A percentile compares a stretch with the other conserved stretches of the same genome.
Conservation (phyloP, 2,113 vertebrate genomes). For the Sorex araneus region DNA sequence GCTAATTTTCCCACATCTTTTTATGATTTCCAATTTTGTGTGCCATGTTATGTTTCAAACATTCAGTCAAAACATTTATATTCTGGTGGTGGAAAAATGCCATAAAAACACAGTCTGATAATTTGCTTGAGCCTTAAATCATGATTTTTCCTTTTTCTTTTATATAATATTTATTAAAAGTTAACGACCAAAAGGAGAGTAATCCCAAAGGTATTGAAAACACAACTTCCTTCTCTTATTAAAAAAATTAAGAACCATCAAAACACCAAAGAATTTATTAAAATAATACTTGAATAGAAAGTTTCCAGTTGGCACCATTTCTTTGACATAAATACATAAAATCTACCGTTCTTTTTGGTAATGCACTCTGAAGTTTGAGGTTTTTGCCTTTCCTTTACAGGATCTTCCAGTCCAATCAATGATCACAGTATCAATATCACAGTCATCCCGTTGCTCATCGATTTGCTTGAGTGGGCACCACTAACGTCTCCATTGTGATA, state of each 20-base stretch:
- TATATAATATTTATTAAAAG: slow-evolving; percentile 46
- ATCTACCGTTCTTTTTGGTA: neutral
- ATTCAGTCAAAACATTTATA: slow-evolving; percentile 61
- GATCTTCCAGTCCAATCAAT: neutral
- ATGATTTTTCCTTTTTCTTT: neutral
- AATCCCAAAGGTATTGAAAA: slow-evolving; percentile 46
- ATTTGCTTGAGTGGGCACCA: too few species aligned
- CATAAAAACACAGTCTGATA: slow-evolving; percentile 32
- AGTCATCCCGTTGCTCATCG: too few species aligned
- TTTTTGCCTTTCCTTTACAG: neutral
- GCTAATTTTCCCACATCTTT: slow-evolving; percentile 11
- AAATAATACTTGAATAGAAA: neutral
- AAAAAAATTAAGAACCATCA: neutral
- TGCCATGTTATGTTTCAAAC: neutral
- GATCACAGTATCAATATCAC: too few species aligned
- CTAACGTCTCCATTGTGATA: too few species aligned
- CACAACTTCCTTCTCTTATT: neutral
- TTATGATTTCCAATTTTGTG: slow-evolving; percentile 16
- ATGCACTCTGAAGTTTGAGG: neutral
- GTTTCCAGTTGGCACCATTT: neutral
- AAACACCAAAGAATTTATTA: slow-evolving; percentile 12
- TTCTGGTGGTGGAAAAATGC: slow-evolving; percentile 26
- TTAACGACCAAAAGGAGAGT: neutral
- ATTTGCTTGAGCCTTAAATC: slow-evolving; percentile 2
- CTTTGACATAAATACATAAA: neutral